Conservation (phyloP, 2,113 vertebrate genomes). For the Malurus elegans region DNA sequence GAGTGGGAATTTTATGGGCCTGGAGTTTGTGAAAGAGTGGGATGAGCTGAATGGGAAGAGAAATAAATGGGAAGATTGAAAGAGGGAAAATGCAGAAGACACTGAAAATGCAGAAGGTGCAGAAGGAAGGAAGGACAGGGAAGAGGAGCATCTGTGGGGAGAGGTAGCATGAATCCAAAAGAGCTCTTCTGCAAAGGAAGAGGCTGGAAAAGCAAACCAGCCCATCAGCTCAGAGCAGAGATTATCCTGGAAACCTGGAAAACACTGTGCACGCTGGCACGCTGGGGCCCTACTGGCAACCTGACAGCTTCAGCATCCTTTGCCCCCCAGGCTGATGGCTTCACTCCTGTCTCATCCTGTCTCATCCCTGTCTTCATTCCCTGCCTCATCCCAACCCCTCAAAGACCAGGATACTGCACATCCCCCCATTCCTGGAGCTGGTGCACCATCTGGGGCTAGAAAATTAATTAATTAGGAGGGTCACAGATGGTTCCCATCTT, state of each 20-base stretch:
- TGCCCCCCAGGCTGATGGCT: neutral
- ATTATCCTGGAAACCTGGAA: neutral
- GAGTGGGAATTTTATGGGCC: neutral
- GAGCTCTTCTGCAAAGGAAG: neutral
- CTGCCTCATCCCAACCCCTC: neutral
- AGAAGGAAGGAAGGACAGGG: neutral
- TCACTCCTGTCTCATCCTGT: neutral
- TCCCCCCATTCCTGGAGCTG: neutral
- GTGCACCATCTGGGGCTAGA: neutral
- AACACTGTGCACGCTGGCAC: neutral
- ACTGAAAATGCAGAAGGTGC: too few relatives aligned
- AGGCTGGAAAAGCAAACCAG: neutral
- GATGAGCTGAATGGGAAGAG: neutral
- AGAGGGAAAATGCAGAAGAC: too few relatives aligned
- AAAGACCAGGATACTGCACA: neutral
- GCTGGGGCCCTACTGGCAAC: fast-evolving
- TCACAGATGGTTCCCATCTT: neutral
- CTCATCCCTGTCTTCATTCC: too few relatives aligned
- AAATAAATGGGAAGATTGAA: neutral
- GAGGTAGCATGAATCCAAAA: neutral
- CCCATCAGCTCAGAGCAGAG: neutral
- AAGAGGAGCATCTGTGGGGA: neutral
- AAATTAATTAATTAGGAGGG: neutral
- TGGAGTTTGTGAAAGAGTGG: neutral
- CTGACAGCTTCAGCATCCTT: neutral